Evolutionary conservation across 1,140 invertebrate species (phyloP), one percentile per base, ranked within the genome.

Genomic region (Sinella curviseta): DNA sequence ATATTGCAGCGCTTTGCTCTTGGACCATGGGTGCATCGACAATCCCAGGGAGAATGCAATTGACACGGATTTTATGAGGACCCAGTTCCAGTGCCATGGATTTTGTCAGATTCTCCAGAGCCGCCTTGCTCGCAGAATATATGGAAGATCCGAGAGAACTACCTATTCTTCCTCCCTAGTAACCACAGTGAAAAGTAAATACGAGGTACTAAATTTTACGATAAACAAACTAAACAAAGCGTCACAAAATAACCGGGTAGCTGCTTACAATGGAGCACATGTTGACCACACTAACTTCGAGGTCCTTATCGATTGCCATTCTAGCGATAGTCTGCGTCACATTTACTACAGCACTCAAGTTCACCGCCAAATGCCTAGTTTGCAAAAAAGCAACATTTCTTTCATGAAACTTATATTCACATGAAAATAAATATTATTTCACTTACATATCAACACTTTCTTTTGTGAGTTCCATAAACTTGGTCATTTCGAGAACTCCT

Each of bases 11-110:
- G n/a, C n/a, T 60, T 60, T 12, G 57, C 8, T 60, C 24, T 60
- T 60, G 12, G 8, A n/a, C 24, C 57, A 80, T 77, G 1, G 48
- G 65, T 8, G 79, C 77, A 26, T 75, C 54, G 12, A 57, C 31
- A 0, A 48, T 30, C 3, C 75, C 73, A 0, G 80, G 80, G 35
- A 57, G 33, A 28, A 80, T 54, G 12, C 31, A 54, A 28, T 80
- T 80, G 12, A 77, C 76, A 1, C 79, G 79, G 35, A 80, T 77
- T 14, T 34, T 35, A 26, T 75, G 34, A 4, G 34, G 8, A 2
- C 35, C 80, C 1, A 81, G 70, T 26, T 81, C 80, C 1, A 79
- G 24, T 16, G 80, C 80, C 74, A 79, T 77, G 4, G 55, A 34
- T 24, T 79, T 81, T n/a, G 80, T 81, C 35, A 81, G 12, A 20